phyloP scores from a whole-genome alignment of 1,140 invertebrate genomes.

The Cyphomyrmex costatus region DNA sequence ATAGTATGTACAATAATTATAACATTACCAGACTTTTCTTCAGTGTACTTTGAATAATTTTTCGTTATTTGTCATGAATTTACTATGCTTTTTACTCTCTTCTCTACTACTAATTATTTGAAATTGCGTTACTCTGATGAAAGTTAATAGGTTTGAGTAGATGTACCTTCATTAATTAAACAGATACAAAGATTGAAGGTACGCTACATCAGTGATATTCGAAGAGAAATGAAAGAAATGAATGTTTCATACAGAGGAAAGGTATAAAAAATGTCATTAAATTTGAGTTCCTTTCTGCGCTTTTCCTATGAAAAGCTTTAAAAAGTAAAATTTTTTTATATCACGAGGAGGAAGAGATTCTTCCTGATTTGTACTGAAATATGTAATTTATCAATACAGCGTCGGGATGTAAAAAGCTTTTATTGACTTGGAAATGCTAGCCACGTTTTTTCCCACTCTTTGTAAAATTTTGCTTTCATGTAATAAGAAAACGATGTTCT shows the following conservation, averaged over 20 bases:
- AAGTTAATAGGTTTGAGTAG: not conserved
- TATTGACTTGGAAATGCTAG: conserved; percentile 29
- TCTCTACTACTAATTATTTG: not conserved
- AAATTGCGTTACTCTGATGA: conserved; percentile 3
- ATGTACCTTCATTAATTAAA: conserved; percentile 19
- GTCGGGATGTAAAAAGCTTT: conserved; percentile 40
- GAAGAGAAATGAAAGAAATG: not conserved
- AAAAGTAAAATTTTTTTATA: conserved; percentile 24
- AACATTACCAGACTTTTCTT: no score
- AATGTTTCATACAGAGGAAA: conserved; percentile 4
- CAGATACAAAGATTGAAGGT: conserved; percentile 11
- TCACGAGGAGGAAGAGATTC: not conserved
- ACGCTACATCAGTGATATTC: not conserved
- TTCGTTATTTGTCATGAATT: not conserved
- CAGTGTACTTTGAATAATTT: not conserved
- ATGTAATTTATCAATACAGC: conserved; percentile 44
- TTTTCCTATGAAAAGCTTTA: not conserved
- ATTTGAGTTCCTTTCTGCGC: not conserved
- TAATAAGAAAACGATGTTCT: conserved; percentile 31
- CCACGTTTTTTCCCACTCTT: not conserved
- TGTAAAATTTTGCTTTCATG: conserved; percentile 36
- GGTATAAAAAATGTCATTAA: conserved; percentile 26
- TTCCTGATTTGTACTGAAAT: conserved; percentile 34
- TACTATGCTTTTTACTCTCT: not conserved
- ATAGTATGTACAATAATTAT: no score